A percentile compares a stretch with the other conserved stretches of the same genome.
Conservation (phyloP, 2,888 invertebrate species). For the Tenthredo scrophulariae region DNA sequence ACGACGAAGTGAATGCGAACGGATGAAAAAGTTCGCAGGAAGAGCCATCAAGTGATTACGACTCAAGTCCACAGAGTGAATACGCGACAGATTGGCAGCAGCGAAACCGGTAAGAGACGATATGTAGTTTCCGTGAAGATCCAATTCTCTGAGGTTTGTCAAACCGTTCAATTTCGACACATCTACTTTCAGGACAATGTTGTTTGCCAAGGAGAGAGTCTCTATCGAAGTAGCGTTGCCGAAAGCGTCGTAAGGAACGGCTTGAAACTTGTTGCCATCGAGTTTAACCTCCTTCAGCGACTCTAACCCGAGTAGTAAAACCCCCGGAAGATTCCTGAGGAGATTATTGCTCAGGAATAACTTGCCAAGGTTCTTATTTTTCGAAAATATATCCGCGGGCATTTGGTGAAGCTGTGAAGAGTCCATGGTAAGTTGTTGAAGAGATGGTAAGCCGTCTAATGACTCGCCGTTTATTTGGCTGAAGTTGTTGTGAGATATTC, state of each 20-base stretch:
- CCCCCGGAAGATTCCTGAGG: conserved; percentile 84
- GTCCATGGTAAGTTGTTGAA: conserved; percentile 87
- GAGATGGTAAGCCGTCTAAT: conserved; percentile 88
- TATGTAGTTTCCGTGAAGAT: conserved; percentile 88
- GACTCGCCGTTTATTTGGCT: conserved; percentile 85
- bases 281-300: conserved; percentile 89
- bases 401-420: conserved; percentile 85
- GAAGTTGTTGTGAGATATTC: conserved; percentile 89
- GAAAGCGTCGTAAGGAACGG: conserved; percentile 89
- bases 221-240: conserved; percentile 88
- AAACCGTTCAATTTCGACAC: conserved; percentile 89
- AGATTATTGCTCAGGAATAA: conserved; percentile 87
- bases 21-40: conserved; percentile 90
- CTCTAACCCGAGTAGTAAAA: conserved; percentile 87
- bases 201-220: conserved; percentile 84
- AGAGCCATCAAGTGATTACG: conserved; percentile 87
- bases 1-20: conserved; percentile 85
- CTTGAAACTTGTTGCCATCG: conserved; percentile 86
- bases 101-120: conserved; percentile 88
- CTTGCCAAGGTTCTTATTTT: conserved; percentile 88
- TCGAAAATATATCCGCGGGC: conserved; percentile 86
- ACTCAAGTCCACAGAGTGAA: conserved; percentile 88
- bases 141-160: conserved; percentile 86
- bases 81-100: conserved; percentile 86
- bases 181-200: conserved; percentile 86